A percentile compares a stretch with the other conserved stretches of the same genome.
phyloP scores from a whole-genome alignment of 2,888 invertebrate genomes.

The Pristionchus mayeri region DNA sequence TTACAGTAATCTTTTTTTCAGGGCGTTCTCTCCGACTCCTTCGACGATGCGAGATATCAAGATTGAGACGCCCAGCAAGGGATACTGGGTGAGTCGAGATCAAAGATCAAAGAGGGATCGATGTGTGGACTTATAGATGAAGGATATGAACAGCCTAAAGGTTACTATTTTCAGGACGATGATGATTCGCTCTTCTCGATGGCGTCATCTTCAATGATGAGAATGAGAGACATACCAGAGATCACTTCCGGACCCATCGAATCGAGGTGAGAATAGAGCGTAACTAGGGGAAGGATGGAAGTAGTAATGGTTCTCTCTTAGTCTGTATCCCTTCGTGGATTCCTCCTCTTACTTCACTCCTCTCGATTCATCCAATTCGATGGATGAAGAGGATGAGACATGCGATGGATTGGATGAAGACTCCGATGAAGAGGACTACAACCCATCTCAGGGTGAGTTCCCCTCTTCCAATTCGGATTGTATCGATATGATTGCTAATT shows the following conservation, averaged over 20 bases:
- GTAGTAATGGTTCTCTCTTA: background rate
- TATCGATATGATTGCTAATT: background rate
- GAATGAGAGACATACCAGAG: conserved; percentile 45
- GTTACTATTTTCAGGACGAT: background rate
- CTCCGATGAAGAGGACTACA: background rate
- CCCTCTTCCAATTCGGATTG: background rate
- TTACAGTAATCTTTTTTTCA: conserved; percentile 31
- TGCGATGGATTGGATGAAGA: conserved; percentile 17
- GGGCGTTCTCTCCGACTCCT: conserved; percentile 10
- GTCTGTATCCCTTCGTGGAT: background rate
- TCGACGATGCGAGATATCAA: conserved; percentile 5
- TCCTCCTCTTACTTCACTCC: background rate
- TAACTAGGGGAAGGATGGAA: background rate
- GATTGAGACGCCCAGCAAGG: conserved; percentile 46
- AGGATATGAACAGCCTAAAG: background rate
- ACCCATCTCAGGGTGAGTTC: background rate
- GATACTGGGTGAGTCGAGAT: conserved; percentile 28
- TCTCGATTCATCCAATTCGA: background rate
- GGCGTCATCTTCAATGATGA: conserved; percentile 34
- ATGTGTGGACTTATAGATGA: background rate
- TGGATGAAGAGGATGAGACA: conserved; percentile 25
- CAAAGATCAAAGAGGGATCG: conserved; percentile 12
- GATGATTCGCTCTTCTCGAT: conserved; percentile 20
- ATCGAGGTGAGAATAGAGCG: conserved; percentile 29
- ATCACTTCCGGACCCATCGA: conserved; percentile 46